Evolutionary conservation across 1,140 invertebrate species (phyloP).

Genomic region (Araneus ventricosus): DNA sequence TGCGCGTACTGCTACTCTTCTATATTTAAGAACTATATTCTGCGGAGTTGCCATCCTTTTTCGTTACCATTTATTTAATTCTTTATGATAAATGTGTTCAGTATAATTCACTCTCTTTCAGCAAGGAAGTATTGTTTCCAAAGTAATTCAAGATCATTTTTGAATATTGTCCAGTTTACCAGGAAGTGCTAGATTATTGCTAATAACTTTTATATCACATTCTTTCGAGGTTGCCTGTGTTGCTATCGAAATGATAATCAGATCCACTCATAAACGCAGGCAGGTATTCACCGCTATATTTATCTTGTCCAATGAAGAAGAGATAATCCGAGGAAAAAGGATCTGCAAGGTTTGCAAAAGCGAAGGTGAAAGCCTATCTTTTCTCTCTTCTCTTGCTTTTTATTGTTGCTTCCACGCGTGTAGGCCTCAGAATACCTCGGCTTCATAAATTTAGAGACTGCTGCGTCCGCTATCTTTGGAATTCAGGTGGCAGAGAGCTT

Average conservation of each 20-base stretch:
- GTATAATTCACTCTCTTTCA: too few relatives aligned
- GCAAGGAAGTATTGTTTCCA: too few relatives aligned
- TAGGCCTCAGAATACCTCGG: slow-evolving; percentile 33
- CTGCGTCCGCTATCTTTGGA: slow-evolving; percentile 39
- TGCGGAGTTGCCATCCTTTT: too few relatives aligned
- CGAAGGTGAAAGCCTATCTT: neutral
- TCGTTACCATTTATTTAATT: too few relatives aligned
- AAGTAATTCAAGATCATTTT: too few relatives aligned
- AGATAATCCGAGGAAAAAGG: neutral
- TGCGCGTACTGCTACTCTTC: too few relatives aligned
- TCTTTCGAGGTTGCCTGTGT: neutral
- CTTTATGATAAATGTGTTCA: too few relatives aligned
- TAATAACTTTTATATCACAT: neutral
- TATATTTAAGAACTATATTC: too few relatives aligned
- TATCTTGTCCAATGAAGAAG: neutral
- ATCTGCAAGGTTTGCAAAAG: neutral
- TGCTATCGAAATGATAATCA: neutral
- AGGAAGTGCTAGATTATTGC: neutral
- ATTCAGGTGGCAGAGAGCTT: slow-evolving; percentile 51
- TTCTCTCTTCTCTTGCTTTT: neutral
- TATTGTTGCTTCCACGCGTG: neutral
- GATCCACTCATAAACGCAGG: neutral
- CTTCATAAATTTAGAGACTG: slow-evolving; percentile 58
- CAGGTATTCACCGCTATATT: neutral
- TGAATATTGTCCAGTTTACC: too few relatives aligned